These are phyloP conservation scores for Porphyrio hochstetteri DNA, from an alignment of 2,113 vertebrate species.

Conservation along the genomic window DNA sequence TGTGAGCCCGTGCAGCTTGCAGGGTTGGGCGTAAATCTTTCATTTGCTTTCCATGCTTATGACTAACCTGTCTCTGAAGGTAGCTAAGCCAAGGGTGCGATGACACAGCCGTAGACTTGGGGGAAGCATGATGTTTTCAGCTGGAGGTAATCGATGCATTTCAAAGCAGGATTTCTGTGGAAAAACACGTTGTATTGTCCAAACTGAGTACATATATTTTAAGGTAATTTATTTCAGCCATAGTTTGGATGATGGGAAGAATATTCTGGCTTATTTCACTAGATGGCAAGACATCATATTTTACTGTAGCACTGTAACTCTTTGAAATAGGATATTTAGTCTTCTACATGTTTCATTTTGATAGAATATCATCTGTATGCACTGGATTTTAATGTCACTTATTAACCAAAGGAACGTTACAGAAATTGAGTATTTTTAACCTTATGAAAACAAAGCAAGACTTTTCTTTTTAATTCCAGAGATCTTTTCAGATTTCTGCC, in stretches of 20 bases:
- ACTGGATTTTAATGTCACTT: background rate
- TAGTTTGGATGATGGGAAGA: background rate
- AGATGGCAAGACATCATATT: background rate
- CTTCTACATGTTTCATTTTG: background rate
- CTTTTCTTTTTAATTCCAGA: background rate
- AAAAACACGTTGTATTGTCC: background rate
- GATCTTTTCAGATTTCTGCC: background rate
- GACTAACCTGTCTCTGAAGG: background rate
- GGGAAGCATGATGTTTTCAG: background rate
- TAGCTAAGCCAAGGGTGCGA: background rate
- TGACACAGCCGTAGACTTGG: background rate
- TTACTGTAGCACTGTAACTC: background rate
- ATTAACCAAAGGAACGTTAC: background rate
- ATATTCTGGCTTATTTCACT: background rate
- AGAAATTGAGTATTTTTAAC: background rate
- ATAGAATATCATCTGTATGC: background rate
- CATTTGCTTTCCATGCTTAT: background rate
- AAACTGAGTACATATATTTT: background rate
- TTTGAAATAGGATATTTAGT: background rate
- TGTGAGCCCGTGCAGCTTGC: background rate
- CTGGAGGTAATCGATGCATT: background rate
- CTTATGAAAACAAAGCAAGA: background rate
- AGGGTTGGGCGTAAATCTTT: background rate
- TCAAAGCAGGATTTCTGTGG: background rate
- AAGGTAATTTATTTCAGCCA: background rate